Conservation (phyloP, 1,140 invertebrate genomes). For the Vanessa atalanta region DNA sequence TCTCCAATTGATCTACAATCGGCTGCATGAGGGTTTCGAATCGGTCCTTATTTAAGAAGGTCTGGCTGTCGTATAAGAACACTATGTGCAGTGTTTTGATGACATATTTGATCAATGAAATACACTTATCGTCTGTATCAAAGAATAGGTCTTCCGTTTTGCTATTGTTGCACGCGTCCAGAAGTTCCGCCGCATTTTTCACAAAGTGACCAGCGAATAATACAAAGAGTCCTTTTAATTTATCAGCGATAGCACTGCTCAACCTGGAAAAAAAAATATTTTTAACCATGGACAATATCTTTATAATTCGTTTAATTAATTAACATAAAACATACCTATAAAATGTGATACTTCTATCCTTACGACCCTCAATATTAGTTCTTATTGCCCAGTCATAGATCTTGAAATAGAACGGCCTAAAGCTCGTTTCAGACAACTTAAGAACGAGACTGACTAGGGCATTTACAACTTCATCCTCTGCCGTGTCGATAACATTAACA, state of each 20-base stretch:
- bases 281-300: neutral
- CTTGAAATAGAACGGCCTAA: slow-evolving; percentile 92
- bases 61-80: slow-evolving; percentile 90
- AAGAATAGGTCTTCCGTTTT: slow-evolving; percentile 80
- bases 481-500: slow-evolving; percentile 61
- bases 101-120: slow-evolving; percentile 85
- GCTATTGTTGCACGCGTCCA: slow-evolving; percentile 83
- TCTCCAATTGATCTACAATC: slow-evolving; percentile 94
- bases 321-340: slow-evolving; percentile 82
- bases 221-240: slow-evolving; percentile 93
- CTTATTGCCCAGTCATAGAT: slow-evolving; percentile 92
- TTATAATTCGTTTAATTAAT: neutral
- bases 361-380: slow-evolving; percentile 80
- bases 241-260: slow-evolving; percentile 88
- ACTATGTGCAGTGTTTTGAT: slow-evolving; percentile 88
- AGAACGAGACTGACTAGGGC: slow-evolving; percentile 89
- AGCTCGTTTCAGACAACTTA: slow-evolving; percentile 93
- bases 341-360: slow-evolving; percentile 87
- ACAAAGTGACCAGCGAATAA: slow-evolving; percentile 93
- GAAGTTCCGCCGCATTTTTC: slow-evolving; percentile 87
- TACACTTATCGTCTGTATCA: slow-evolving; percentile 80
- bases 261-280: slow-evolving; percentile 78
- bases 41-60: slow-evolving; percentile 91
- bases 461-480: slow-evolving; percentile 88
- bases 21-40: slow-evolving; percentile 92